Evolutionary conservation across 2,113 vertebrate genomes (phyloP).

Genomic region (Lepisosteus osseus): DNA sequence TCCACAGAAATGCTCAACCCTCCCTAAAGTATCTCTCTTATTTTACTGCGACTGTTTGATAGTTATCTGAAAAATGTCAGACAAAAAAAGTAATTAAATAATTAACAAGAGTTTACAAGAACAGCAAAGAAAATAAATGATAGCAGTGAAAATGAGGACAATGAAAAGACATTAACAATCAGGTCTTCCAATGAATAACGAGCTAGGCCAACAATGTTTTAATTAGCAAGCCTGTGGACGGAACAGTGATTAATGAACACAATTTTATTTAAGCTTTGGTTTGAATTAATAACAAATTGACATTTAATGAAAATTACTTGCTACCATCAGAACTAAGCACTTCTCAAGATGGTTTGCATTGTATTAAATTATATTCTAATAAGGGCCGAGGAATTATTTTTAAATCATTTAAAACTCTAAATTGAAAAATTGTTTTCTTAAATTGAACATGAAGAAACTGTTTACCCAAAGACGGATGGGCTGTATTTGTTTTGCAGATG

Average conservation of each 20-base stretch:
- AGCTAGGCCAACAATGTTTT: constrained; percentile 70
- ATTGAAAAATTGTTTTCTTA: constrained; percentile 23
- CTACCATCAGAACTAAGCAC: constrained; percentile 64
- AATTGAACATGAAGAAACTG: constrained; percentile 29
- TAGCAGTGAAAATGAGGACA: constrained; percentile 65
- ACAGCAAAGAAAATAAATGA: constrained; percentile 76
- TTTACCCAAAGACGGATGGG: constrained; percentile 9
- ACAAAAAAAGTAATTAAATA: constrained; percentile 66
- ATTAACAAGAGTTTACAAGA: constrained; percentile 74
- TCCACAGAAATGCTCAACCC: constrained; percentile 17
- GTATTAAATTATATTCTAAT: constrained; percentile 12
- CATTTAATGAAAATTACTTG: constrained; percentile 80
- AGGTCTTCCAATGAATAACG: constrained; percentile 76
- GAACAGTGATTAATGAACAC: constrained; percentile 76
- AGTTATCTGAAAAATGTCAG: constrained; percentile 59
- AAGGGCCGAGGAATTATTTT: constrained; percentile 5
- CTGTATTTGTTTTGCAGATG: constrained; percentile 37
- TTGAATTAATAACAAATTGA: constrained; percentile 80
- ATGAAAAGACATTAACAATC: constrained; percentile 77
- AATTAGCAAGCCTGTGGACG: constrained; percentile 73
- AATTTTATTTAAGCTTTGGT: constrained; percentile 76
- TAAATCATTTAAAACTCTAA: constrained; percentile 11
- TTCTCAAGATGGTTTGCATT: constrained; percentile 9
- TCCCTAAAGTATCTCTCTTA: constrained; percentile 23
- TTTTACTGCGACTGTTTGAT: constrained; percentile 41